Evolutionary conservation across 2,113 vertebrate species (phyloP).

Genomic region (Leiothrix lutea): DNA sequence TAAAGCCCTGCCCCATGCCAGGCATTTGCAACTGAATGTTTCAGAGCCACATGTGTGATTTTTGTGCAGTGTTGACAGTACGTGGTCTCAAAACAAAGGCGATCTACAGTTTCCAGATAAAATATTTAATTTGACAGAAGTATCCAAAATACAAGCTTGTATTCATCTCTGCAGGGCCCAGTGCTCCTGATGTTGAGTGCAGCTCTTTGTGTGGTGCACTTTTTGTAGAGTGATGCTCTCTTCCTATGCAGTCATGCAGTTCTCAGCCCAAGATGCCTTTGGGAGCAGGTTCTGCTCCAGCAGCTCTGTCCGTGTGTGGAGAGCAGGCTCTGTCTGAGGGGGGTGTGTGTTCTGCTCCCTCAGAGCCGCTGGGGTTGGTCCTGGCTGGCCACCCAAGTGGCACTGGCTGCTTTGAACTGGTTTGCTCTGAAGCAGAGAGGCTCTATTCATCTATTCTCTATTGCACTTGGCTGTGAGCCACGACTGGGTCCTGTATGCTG

Average conservation of each 20-base stretch:
- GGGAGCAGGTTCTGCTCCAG: not conserved
- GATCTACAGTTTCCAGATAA: not conserved
- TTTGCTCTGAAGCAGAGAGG: not conserved
- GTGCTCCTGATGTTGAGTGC: not conserved
- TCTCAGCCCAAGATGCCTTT: not conserved
- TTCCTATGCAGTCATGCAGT: not conserved
- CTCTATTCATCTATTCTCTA: not conserved
- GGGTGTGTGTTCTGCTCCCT: accelerated
- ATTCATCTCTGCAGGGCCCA: not conserved
- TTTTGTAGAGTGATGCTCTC: not conserved
- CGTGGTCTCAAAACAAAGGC: not conserved
- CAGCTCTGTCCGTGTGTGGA: not conserved
- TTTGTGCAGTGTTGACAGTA: not conserved
- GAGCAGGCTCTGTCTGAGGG: not conserved
- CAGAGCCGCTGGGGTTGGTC: not conserved
- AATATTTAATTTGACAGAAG: not conserved
- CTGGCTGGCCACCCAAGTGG: not conserved
- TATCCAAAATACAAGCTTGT: not conserved
- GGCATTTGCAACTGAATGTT: not conserved
- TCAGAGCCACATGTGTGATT: not conserved
- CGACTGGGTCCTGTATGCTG: accelerated
- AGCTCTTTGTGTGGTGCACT: not conserved
- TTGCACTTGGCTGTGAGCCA: not conserved
- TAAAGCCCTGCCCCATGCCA: not conserved
- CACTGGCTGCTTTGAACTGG: not conserved